phyloP scores from a whole-genome alignment of 2,888 invertebrate genomes.

The Drosophila cyrtoloma region DNA sequence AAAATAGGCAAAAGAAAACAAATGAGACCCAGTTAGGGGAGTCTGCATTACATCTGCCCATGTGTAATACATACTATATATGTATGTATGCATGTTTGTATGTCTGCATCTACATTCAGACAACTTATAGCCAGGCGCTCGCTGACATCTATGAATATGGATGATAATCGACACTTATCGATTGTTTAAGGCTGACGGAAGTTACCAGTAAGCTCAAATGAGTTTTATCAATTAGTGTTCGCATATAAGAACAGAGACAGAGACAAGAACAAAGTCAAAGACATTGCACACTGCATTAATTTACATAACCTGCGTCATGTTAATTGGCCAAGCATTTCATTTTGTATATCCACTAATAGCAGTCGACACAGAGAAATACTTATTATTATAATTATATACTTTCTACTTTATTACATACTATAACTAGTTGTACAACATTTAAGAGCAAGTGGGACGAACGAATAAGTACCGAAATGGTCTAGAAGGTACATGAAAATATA shows the following conservation, averaged over 20 bases:
- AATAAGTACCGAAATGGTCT: neutral
- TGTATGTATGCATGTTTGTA: neutral
- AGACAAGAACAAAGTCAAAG: neutral
- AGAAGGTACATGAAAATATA: neutral
- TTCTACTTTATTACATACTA: neutral
- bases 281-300: neutral
- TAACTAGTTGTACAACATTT: neutral
- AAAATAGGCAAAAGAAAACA: neutral
- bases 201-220: neutral
- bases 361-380: neutral
- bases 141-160: neutral
- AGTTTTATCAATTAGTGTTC: neutral
- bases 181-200: neutral
- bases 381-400: too few species aligned
- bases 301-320: neutral
- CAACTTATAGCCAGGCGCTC: neutral
- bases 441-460: neutral
- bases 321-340: neutral
- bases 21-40: neutral
- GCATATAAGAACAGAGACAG: neutral
- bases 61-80: neutral
- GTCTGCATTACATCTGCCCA: neutral
- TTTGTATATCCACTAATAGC: neutral
- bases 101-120: neutral
- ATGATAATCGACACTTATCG: neutral